Conservation (phyloP, 2,888 invertebrate species). For the Galeopsomyia nigrocyanea region DNA sequence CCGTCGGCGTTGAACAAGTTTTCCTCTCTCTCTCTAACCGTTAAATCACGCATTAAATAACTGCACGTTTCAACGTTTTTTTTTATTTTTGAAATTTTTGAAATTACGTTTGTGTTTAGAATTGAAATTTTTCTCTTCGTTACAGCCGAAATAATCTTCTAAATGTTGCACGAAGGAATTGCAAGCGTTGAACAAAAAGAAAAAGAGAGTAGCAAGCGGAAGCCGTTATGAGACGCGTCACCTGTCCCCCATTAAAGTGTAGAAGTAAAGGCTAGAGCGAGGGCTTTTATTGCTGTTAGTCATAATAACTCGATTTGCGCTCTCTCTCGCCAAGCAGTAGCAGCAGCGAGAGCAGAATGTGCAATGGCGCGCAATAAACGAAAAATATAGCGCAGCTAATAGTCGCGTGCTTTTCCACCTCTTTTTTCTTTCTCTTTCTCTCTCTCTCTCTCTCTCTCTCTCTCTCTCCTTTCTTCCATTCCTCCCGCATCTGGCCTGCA, state of each 20-base stretch:
- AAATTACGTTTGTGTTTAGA: too few species aligned
- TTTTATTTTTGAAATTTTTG: too few species aligned
- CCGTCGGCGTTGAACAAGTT: background rate
- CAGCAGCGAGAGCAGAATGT: background rate
- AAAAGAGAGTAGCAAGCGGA: background rate
- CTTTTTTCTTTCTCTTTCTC: too few species aligned
- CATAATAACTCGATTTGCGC: slow-evolving; percentile 46
- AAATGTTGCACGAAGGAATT: background rate
- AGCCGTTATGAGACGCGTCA: slow-evolving; percentile 37
- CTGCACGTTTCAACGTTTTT: too few species aligned
- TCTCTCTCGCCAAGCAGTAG: too few species aligned
- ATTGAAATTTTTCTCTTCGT: too few species aligned
- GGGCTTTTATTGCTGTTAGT: slow-evolving; percentile 39
- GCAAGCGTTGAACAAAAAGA: background rate
- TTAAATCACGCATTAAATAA: too few species aligned
- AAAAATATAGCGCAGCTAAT: slow-evolving; percentile 13
- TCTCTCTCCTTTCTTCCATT: too few species aligned
- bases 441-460: background rate
- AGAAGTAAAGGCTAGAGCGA: background rate
- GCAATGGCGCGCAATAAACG: slow-evolving; percentile 24
- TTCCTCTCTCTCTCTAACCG: too few species aligned
- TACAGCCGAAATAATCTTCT: too few species aligned
- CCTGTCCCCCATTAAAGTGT: slow-evolving; percentile 26
- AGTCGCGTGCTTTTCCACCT: background rate
- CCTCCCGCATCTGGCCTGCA: too few species aligned